Percentiles rank a stretch among this genome's conserved stretches.
phyloP scores from a whole-genome alignment of 2,113 vertebrate genomes.

The Neomonachus schauinslandi region DNA sequence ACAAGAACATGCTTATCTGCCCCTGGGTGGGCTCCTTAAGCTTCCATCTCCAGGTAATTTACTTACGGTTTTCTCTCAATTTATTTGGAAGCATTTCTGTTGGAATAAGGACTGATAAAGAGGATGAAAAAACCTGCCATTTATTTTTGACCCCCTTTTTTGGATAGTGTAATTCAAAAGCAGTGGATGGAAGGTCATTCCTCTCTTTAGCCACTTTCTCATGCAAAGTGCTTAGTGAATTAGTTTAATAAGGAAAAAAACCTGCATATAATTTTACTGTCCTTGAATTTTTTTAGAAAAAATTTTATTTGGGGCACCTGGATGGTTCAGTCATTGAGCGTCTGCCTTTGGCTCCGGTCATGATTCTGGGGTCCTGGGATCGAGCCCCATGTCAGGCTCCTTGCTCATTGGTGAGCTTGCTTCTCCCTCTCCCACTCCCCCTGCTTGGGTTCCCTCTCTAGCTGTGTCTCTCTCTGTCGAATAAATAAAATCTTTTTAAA shows the following conservation, averaged over 20 bases:
- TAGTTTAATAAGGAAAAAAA: conserved; percentile 48
- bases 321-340: no score
- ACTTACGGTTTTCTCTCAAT: neutral
- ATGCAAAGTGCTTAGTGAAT: conserved; percentile 52
- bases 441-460: no score
- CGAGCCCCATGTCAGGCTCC: no score
- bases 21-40: neutral
- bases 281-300: neutral
- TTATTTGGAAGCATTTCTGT: neutral
- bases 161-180: neutral
- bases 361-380: no score
- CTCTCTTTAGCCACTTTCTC: neutral
- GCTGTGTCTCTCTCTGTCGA: no score
- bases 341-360: no score
- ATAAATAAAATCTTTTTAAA: no score
- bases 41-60: neutral
- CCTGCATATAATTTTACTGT: conserved; percentile 47
- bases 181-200: neutral
- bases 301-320: neutral
- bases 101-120: neutral
- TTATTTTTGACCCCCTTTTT: conserved; percentile 26
- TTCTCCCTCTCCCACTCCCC: no score
- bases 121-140: neutral
- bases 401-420: no score
- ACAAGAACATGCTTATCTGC: neutral